These are phyloP conservation scores for Thalassophryne amazonica DNA, from an alignment of 2,797 vertebrate genomes.

Conservation along the genomic window DNA sequence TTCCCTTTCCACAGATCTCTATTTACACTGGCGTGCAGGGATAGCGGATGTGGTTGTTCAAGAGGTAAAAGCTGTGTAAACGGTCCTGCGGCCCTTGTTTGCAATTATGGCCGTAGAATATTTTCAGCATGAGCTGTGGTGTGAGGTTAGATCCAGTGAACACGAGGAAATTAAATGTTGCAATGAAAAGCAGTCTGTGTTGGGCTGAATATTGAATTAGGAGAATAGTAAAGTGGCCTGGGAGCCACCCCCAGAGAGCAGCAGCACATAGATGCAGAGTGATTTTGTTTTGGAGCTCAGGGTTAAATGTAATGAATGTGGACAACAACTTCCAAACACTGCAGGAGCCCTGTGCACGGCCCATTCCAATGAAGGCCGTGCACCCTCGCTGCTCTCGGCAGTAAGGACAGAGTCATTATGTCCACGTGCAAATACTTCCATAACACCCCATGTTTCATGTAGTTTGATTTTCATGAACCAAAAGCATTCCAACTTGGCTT, in stretches of 20 bases:
- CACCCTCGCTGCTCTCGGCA: background rate
- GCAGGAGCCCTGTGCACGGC: conserved; percentile 44
- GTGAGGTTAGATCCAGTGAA: conserved; percentile 59
- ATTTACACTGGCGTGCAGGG: conserved; percentile 32
- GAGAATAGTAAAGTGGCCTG: conserved; percentile 40
- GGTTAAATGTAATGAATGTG: conserved; percentile 67
- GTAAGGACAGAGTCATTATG: no score
- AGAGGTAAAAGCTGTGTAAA: conserved; percentile 51
- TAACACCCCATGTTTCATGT: no score
- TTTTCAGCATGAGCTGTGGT: conserved; percentile 44
- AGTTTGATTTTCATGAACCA: no score
- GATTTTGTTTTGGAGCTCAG: conserved; percentile 46
- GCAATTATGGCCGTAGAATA: conserved; percentile 22
- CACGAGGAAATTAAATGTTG: conserved; percentile 61
- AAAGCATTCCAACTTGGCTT: no score
- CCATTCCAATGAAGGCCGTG: conserved; percentile 40
- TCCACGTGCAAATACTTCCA: no score
- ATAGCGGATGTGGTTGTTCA: conserved; percentile 55
- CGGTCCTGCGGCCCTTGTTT: conserved; percentile 33
- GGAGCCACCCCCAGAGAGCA: conserved; percentile 34
- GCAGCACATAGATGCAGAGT: conserved; percentile 51
- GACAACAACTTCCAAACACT: conserved; percentile 65
- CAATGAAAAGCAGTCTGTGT: conserved; percentile 58
- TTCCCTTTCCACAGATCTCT: conserved; percentile 38
- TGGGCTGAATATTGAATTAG: conserved; percentile 57